Evolutionary conservation across 1,140 invertebrate species (phyloP), one percentile per base, ranked within the genome.

Genomic region (Drosophila subpulchrella): DNA sequence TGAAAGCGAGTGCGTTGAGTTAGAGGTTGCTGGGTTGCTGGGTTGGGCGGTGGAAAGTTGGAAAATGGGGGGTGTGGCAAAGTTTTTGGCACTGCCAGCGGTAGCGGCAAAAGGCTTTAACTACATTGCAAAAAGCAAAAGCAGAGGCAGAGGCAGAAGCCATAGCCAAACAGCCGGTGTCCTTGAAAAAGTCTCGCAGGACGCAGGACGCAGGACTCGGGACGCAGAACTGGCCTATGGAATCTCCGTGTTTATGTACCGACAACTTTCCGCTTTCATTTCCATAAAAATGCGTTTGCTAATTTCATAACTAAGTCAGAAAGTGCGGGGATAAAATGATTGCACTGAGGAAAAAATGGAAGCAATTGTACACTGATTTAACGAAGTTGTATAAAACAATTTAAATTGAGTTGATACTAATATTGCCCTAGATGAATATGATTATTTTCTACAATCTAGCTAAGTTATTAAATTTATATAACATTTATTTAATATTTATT

Each of bases 271-370:
- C 58, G 54, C 60, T 85, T 75, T 67, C 78, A 81, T 82, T 82
- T 82, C 68, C 80, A 86, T 82, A 86, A 78, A 86, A 86, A 88
- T 86, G 78, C 83, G 75, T 86, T 78, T 86, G 81, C 78, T 86
- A 86, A 86, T 86, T 86, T 86, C 82, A 86, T 86, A 86, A 86
- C 62, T 88, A 66, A 63, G 73, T 44, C 39, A 20, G 30, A 13
- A 11, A 32, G 34, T 24, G 42, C 42, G 17, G 11, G 27, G 30
- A 10, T 13, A 42, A 10, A 10, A 12, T 36, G 44, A 15, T 3
- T 15, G 36, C 36, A 61, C 56, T n/a, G 12, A 2, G 32, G 32
- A 13, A 3, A 48, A 20, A 24, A 13, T 20, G 17, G 27, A 3
- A 5, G 3, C 27, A 27, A 27, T 27, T 27, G 6, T n/a, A 0